Percentiles rank a stretch among this genome's conserved stretches.
phyloP scores from a whole-genome alignment of 2,113 vertebrate species.

The Machaerirhynchus nigripectus region DNA sequence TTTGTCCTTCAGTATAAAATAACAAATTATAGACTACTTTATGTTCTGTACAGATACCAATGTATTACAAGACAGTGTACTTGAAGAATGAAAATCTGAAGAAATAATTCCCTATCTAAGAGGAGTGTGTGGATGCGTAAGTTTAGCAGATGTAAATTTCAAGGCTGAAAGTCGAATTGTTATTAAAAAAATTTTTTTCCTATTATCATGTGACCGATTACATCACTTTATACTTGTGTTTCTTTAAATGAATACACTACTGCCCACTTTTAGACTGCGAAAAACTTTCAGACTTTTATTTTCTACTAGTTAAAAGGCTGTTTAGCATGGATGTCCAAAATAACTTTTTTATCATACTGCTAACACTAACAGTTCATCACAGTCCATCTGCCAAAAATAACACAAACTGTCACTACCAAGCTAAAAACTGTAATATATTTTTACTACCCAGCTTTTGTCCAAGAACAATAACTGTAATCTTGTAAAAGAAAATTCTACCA shows the following conservation, averaged over 20 bases:
- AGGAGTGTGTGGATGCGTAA: background rate
- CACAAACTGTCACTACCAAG: background rate
- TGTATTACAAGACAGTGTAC: background rate
- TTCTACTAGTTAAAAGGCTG: background rate
- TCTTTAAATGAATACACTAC: background rate
- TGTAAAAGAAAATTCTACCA: background rate
- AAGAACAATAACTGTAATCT: background rate
- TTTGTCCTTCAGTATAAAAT: background rate
- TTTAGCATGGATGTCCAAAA: background rate
- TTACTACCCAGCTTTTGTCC: background rate
- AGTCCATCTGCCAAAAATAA: background rate
- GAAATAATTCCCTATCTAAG: background rate
- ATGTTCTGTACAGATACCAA: background rate
- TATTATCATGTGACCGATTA: background rate
- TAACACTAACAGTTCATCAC: background rate
- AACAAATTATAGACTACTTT: background rate
- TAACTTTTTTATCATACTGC: background rate
- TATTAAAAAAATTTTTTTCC: background rate
- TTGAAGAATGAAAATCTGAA: background rate
- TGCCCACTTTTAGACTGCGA: background rate
- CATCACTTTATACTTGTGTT: background rate
- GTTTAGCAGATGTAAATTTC: background rate
- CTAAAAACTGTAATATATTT: background rate
- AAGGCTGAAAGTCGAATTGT: background rate
- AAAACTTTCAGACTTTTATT: background rate